A percentile compares a stretch with the other conserved stretches of the same genome.
phyloP scores from a whole-genome alignment of 2,113 vertebrate species.

The Gallinago jamesoni region DNA sequence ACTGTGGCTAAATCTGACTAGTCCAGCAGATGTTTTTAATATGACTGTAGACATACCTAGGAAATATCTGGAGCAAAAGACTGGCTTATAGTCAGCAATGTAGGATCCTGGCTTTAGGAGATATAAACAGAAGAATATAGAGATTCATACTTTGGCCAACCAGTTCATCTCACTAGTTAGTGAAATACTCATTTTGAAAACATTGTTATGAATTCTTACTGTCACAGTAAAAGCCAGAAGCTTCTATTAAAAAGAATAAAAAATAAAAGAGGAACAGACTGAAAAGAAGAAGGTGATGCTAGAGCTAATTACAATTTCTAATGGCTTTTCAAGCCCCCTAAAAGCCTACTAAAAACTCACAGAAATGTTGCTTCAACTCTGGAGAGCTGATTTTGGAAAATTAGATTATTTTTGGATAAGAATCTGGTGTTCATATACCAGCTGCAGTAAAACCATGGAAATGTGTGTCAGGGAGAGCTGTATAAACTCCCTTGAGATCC shows the following conservation, averaged over 20 bases:
- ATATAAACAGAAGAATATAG: not conserved
- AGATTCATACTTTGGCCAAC: not conserved
- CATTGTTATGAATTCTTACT: not conserved
- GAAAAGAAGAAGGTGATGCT: not conserved
- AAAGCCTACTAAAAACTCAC: not conserved
- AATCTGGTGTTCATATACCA: not conserved
- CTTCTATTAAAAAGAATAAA: not conserved
- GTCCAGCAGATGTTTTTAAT: conserved; percentile 42
- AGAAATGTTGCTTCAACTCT: not conserved
- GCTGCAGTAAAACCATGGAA: not conserved
- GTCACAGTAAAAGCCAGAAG: not conserved
- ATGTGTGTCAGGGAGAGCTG: not conserved
- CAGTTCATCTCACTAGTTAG: not conserved
- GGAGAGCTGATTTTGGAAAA: not conserved
- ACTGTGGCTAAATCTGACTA: not conserved
- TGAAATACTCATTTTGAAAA: not conserved
- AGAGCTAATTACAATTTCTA: not conserved
- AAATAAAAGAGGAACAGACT: not conserved
- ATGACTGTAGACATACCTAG: conserved; percentile 1
- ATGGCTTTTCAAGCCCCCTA: not conserved
- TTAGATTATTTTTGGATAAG: not conserved
- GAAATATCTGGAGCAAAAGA: not conserved
- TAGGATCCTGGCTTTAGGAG: not conserved
- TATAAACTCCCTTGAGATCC: not conserved
- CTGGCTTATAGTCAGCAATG: not conserved